Evolutionary conservation across 2,797 vertebrate species (phyloP), one percentile per base, ranked within the genome.

Genomic region (Premnoplex brunnescens): DNA sequence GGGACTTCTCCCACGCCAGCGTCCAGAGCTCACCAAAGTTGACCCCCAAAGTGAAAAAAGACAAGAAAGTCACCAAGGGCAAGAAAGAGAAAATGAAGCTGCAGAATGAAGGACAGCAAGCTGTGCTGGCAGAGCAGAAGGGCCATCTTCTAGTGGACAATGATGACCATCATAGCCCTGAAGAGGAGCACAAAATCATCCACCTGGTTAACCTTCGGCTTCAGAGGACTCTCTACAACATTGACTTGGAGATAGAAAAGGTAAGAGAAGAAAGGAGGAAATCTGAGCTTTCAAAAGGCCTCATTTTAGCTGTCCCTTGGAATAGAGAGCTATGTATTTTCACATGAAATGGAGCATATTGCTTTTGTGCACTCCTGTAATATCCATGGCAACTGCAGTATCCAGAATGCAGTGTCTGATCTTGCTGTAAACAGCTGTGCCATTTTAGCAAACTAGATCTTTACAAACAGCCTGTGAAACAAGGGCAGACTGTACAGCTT

Each of bases 1-100:
- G 99, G 99, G 99, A 99, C 92, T 98, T 98, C 80, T 98, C 98
- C 39, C 98, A 99, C 12, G 98, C 98, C 97, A 99, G 99, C 72
- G 97, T 98, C 97, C 99, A 99, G 97, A 98, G 98, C 95, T 99
- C 99, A 68, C 99, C 99, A 58, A 98, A 99, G 88, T 97, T 98
- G 93, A 98, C 98, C 81, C 98, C 98, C 87, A 98, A 98, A 94
- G 97, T 98, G 95, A 98, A 98, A 97, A 97, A 97, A 92, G 97
- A 97, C 86, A 97, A 98, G 97, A 98, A 97, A 97, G 91, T 95
- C 90, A 85, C 93, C 95, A 98, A 96, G 91, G 90, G 88, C 97
- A 98, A 98, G 97, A 98, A 97, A 94, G 98, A 98, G 78, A 98
- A 98, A 93, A 97, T 80, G 88, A 98, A 97, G 92, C 96, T 97